These are phyloP conservation scores for Anguilla obscura DNA, from an alignment of 2,797 vertebrate species.

Conservation along the genomic window DNA sequence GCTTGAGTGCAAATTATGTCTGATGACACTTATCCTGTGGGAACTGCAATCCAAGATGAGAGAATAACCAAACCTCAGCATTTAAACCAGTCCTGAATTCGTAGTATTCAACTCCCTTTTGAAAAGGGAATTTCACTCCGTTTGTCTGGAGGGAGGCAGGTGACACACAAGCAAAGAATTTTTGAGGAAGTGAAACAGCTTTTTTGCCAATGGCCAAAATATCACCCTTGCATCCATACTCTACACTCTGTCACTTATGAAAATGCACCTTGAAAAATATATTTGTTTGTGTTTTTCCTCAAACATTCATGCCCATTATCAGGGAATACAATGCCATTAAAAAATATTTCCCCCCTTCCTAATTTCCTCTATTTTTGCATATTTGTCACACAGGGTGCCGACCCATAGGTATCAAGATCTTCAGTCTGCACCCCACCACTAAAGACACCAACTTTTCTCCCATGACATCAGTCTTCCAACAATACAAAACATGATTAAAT, in stretches of 20 bases:
- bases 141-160: not conserved
- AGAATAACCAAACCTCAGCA: not conserved
- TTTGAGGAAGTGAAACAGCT: not conserved
- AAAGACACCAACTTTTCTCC: too few relatives aligned
- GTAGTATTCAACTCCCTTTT: not conserved
- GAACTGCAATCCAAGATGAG: not conserved
- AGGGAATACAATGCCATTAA: too few relatives aligned
- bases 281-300: too few relatives aligned
- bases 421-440: too few relatives aligned
- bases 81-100: not conserved
- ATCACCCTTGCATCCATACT: not conserved
- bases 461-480: too few relatives aligned
- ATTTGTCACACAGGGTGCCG: too few relatives aligned
- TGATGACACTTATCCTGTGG: not conserved
- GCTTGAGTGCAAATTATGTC: constrained; percentile 12
- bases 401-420: too few relatives aligned
- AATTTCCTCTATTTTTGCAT: too few relatives aligned
- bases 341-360: too few relatives aligned
- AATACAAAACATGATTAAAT: too few relatives aligned
- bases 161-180: not conserved
- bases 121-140: not conserved
- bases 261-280: too few relatives aligned
- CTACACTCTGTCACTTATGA: not conserved
- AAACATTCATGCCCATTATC: too few relatives aligned
- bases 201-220: not conserved